Evolutionary conservation across 2,797 vertebrate species (phyloP).

Genomic region (Artibeus lituratus): DNA sequence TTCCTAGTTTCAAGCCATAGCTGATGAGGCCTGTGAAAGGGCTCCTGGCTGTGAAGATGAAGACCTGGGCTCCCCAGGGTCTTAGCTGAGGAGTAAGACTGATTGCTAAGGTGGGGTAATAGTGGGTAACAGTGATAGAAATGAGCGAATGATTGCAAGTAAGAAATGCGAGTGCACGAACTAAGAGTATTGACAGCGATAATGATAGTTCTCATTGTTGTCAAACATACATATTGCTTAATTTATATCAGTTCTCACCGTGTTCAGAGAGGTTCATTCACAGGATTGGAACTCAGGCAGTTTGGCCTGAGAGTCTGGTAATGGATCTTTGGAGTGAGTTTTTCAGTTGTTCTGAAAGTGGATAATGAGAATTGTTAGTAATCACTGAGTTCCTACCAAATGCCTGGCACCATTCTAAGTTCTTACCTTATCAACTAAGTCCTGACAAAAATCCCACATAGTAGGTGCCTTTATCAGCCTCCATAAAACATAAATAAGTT

Average conservation of each 20-base stretch:
- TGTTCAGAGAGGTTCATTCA: not conserved
- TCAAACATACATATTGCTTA: not conserved
- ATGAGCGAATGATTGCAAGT: not conserved
- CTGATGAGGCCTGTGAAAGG: not conserved
- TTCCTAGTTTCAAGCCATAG: not conserved
- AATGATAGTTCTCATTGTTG: not conserved
- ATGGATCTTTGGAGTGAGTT: not conserved
- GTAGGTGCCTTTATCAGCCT: not conserved
- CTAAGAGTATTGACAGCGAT: not conserved
- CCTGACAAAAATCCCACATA: not conserved
- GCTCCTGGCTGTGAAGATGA: not conserved
- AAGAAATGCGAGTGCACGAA: not conserved
- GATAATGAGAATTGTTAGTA: not conserved
- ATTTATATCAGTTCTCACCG: not conserved
- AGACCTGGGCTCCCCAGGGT: not conserved
- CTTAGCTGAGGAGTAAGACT: not conserved
- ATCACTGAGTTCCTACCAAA: not conserved
- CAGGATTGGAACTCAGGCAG: not conserved
- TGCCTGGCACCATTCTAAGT: not conserved
- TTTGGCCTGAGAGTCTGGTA: not conserved
- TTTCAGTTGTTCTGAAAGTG: not conserved
- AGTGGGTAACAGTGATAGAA: not conserved
- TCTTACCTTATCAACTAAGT: not conserved
- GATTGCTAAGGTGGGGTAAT: not conserved
- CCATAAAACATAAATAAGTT: not conserved